Conservation (phyloP, 2,888 invertebrate genomes). For the Limnephilus rhombicus region DNA sequence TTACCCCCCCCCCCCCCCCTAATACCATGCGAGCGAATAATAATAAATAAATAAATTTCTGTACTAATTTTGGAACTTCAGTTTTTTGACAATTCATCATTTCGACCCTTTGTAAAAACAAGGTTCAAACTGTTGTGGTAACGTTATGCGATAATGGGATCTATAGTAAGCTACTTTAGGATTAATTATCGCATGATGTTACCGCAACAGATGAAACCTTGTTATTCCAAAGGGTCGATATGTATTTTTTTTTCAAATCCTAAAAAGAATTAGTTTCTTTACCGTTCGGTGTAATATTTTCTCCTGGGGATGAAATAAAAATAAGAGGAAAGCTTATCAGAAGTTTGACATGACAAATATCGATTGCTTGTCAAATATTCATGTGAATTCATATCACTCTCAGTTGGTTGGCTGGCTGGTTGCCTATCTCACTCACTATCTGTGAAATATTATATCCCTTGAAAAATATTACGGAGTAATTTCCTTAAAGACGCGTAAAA, state of each 20-base stretch:
- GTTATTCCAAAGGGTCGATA: no score
- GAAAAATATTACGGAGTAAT: neutral
- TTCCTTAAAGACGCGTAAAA: conserved; percentile 1
- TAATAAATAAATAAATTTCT: no score
- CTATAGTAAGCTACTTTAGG: no score
- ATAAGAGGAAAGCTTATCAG: neutral
- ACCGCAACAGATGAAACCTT: no score
- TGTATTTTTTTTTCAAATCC: neutral
- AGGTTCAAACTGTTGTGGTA: no score
- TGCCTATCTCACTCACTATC: neutral
- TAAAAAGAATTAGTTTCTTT: neutral
- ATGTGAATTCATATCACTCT: conserved; percentile 28
- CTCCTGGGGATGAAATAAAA: neutral
- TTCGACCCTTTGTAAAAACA: no score
- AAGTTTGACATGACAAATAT: conserved; percentile 36
- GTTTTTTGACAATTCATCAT: no score
- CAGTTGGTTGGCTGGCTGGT: neutral
- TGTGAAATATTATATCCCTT: neutral
- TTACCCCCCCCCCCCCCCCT: no score
- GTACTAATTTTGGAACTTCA: no score
- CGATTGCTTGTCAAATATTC: conserved; percentile 34
- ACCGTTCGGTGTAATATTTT: neutral
- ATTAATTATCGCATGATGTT: no score
- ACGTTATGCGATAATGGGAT: no score
- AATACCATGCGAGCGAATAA: no score